Evolutionary conservation across 2,888 invertebrate genomes (phyloP).

Genomic region (Teleogryllus oceanicus): DNA sequence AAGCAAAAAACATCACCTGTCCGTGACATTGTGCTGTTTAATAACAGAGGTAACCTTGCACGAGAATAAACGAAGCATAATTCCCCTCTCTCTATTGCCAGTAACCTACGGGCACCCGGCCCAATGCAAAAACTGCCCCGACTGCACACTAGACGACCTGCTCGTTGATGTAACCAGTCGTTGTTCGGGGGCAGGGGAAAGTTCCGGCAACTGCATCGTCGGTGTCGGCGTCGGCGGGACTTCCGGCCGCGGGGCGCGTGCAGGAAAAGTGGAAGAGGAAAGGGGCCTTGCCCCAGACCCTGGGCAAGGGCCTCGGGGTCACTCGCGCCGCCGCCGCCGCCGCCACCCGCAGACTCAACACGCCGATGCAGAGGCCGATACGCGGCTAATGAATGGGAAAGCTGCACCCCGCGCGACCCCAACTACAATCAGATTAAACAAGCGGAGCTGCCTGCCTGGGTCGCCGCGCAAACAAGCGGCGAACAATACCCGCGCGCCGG

Average conservation of each 20-base stretch:
- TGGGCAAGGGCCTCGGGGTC: constrained; percentile 3
- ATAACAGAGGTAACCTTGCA: too few species aligned
- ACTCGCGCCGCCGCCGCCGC: not conserved
- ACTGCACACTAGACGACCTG: not conserved
- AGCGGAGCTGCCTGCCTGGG: not conserved
- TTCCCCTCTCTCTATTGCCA: too few species aligned
- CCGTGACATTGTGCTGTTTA: too few species aligned
- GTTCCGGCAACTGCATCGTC: too few species aligned
- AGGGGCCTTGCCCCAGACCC: not conserved
- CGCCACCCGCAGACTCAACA: constrained; percentile 10
- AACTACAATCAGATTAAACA: constrained; percentile 1
- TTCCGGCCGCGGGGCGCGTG: too few species aligned
- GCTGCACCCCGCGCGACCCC: not conserved
- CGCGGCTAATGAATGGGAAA: constrained; percentile 3
- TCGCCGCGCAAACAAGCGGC: not conserved
- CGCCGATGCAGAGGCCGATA: not conserved
- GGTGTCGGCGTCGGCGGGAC: too few species aligned
- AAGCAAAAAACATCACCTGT: too few species aligned
- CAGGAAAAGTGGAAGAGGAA: too few species aligned
- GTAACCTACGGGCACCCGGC: too few species aligned
- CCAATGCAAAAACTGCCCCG: too few species aligned
- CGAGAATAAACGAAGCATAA: too few species aligned
- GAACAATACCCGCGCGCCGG: constrained; percentile 18
- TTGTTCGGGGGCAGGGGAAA: not conserved
- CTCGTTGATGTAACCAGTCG: not conserved